These are phyloP conservation scores for Diarsia rubi DNA, from an alignment of 2,888 invertebrate genomes.

Conservation along the genomic window DNA sequence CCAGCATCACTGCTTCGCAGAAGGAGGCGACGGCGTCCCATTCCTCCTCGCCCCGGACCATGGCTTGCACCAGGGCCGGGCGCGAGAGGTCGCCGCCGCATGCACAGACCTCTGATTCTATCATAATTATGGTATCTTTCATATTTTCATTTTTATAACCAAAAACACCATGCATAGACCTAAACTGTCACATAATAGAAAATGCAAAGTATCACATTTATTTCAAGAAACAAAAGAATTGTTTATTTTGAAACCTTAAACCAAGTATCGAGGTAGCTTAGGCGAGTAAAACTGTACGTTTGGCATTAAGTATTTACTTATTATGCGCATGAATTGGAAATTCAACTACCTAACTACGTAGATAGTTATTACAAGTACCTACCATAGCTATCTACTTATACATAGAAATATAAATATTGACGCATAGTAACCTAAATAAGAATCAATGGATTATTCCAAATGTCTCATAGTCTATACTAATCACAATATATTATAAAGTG, in stretches of 20 bases:
- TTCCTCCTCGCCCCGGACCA: no score
- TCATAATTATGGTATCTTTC: no score
- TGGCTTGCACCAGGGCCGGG: no score
- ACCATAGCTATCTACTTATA: background rate
- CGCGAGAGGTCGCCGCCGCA: no score
- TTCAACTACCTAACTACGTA: conserved; percentile 14
- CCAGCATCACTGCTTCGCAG: no score
- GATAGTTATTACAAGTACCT: background rate
- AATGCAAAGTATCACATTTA: background rate
- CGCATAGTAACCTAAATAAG: conserved; percentile 1
- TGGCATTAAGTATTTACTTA: conserved; percentile 14
- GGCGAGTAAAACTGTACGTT: conserved; percentile 20
- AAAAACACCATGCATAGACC: background rate
- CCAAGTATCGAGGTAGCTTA: conserved; percentile 33
- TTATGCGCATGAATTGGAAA: conserved; percentile 42
- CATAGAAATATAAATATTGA: conserved; percentile 1
- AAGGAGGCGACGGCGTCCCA: no score
- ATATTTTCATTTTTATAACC: no score
- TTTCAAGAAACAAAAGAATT: conserved; percentile 29
- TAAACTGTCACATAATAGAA: background rate
- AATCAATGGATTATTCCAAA: conserved; percentile 9
- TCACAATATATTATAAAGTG: no score
- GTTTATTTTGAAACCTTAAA: conserved; percentile 60
- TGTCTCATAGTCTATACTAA: no score
- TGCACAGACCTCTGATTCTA: no score